Conservation (phyloP, 2,888 invertebrate species). For the Germaria angustata region DNA sequence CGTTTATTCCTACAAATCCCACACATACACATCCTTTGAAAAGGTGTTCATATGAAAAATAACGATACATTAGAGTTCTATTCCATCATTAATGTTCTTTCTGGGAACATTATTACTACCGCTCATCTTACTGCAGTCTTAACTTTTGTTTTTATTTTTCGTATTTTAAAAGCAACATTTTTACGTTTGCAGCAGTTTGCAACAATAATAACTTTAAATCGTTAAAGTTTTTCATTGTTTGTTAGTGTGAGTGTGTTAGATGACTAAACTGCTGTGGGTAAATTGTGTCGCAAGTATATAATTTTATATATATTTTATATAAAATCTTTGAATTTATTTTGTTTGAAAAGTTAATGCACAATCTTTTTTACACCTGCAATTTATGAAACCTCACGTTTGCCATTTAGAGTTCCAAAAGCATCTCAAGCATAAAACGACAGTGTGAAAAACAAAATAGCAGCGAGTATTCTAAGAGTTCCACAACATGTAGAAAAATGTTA, state of each 20-base stretch:
- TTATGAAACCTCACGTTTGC: background rate
- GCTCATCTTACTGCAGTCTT: too few species aligned
- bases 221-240: background rate
- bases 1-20: too few species aligned
- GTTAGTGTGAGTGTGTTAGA: background rate
- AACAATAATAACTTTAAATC: background rate
- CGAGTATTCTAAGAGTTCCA: too few species aligned
- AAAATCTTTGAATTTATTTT: background rate
- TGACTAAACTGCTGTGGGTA: background rate
- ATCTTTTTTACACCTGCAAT: slow-evolving; percentile 36
- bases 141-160: too few species aligned
- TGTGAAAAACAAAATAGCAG: background rate
- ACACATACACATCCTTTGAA: too few species aligned
- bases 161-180: too few species aligned
- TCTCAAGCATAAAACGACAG: slow-evolving; percentile 31
- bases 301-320: background rate
- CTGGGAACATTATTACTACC: too few species aligned
- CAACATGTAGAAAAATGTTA: too few species aligned
- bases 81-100: too few species aligned
- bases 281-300: background rate
- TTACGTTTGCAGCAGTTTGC: too few species aligned
- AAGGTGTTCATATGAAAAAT: too few species aligned
- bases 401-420: slow-evolving; percentile 52
- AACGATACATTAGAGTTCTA: too few species aligned
- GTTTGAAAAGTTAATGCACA: slow-evolving; percentile 1